phyloP scores from a whole-genome alignment of 2,888 invertebrate species.

The Lissocephala sabroskyi region DNA sequence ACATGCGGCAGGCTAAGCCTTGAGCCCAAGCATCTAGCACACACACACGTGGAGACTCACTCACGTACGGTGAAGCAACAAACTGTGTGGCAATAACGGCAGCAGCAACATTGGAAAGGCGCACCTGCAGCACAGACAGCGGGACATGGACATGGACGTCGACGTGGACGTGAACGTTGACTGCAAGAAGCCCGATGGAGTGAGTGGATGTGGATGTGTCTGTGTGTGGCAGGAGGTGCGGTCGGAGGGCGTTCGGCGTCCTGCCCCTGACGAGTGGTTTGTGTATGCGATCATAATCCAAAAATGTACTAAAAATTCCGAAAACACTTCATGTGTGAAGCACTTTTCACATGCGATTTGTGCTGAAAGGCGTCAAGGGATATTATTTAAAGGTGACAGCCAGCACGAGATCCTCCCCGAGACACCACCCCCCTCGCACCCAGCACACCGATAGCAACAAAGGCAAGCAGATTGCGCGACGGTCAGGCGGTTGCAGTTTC shows the following conservation, averaged over 20 bases:
- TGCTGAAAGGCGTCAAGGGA: constrained; percentile 67
- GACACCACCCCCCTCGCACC: constrained; percentile 2
- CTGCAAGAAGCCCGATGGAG: no score
- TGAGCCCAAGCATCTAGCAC: neutral
- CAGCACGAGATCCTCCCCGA: constrained; percentile 48
- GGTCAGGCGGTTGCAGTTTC: no score
- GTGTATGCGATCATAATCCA: constrained; percentile 45
- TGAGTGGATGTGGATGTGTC: constrained; percentile 6
- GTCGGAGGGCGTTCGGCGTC: constrained; percentile 11
- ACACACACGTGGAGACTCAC: neutral
- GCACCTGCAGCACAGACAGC: neutral
- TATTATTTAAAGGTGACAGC: constrained; percentile 68
- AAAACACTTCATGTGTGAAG: constrained; percentile 59
- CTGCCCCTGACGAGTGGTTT: constrained; percentile 24
- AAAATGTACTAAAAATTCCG: constrained; percentile 41
- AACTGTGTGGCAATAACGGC: neutral
- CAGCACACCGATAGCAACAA: neutral
- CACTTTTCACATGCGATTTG: constrained; percentile 69
- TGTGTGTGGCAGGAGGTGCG: constrained; percentile 9
- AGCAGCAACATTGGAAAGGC: neutral
- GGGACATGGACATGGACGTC: no score
- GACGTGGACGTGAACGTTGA: no score
- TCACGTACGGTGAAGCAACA: neutral
- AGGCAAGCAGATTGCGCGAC: constrained; percentile 3
- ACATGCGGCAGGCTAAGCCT: constrained; percentile 1